Conservation (phyloP, 1,140 invertebrate species). For the Megathymus violae region DNA sequence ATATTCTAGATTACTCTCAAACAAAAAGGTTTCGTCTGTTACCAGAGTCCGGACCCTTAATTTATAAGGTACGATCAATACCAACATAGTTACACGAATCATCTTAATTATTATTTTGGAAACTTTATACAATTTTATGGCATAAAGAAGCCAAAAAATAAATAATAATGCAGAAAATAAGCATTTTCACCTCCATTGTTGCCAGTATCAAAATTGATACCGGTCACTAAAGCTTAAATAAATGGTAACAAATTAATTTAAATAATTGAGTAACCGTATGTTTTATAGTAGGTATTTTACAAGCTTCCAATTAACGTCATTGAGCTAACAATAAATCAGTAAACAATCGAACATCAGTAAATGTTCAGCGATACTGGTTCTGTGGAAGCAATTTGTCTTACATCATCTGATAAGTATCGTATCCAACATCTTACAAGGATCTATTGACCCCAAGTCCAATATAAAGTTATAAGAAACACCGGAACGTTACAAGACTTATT, state of each 20-base stretch:
- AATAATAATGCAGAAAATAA: too few species aligned
- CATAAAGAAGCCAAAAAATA: too few species aligned
- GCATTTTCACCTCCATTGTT: too few species aligned
- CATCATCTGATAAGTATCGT: conserved; percentile 63
- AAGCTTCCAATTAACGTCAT: conserved; percentile 53
- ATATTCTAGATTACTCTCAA: too few species aligned
- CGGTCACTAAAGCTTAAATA: background rate
- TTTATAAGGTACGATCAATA: too few species aligned
- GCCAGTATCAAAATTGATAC: too few species aligned
- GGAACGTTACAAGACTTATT: background rate
- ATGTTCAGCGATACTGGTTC: conserved; percentile 60
- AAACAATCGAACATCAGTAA: conserved; percentile 44
- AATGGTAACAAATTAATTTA: conserved; percentile 8
- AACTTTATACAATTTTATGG: too few species aligned
- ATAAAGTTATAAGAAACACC: conserved; percentile 27
- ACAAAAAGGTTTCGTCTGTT: too few species aligned
- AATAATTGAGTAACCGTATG: conserved; percentile 23
- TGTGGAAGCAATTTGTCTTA: conserved; percentile 75
- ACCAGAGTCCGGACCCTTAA: too few species aligned
- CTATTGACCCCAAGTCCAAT: conserved; percentile 42
- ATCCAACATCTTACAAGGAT: conserved; percentile 40
- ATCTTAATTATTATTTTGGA: too few species aligned
- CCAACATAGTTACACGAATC: too few species aligned
- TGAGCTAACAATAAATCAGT: conserved; percentile 62
- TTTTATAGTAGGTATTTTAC: conserved; percentile 25